Base-by-base conservation (phyloP, 2,797 vertebrate genomes). In the Triplophysa yarkandensis region DNA sequence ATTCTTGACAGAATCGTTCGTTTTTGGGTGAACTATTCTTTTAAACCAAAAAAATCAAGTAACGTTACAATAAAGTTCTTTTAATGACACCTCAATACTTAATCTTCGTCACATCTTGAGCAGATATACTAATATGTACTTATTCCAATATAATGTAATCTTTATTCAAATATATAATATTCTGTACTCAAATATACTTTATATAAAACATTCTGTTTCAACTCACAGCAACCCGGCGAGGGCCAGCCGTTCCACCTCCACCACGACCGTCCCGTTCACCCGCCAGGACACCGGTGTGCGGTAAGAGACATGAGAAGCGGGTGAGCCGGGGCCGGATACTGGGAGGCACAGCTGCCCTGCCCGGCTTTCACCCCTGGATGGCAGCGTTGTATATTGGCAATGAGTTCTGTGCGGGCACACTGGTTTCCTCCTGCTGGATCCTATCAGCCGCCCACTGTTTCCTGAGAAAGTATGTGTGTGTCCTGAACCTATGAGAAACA, bases 371-470 rank as follows among this genome's bases (percentile, higher is more conserved):
- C 78, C 97, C 97, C 10, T 98, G 97, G 97, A 91, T 96, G 89
- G 96, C 91, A 0, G 94, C 94, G 70, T 87, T 99, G 85, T 97
- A 98, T 81, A 92, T 95, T 2, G 91, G 91, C 7, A 39, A 89
- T 4, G 88, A 82, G 75, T 97, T 98, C 86, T 99, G 97, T 0
- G 90, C 92, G 0, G 97, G 97, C 25, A 95, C 88, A n/a, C 91
- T 98, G 13, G 68, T 98, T 36, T 89, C 94, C 44, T 91, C 95
- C 10, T 99, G 97, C 81, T 99, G 97, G 97, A 85, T 99, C 9
- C 78, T 96, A 54, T 94, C 97, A 0, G 95, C 96, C 0, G 97
- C 95, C 1, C 97, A 99, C 83, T 99, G 97, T 88, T 98, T 99
- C 83, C 87, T 92, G 60, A 81, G 89, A 90, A 98, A 93, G 97